Conservation (phyloP, 2,888 invertebrate species). For the Thymelicus lineola region DNA sequence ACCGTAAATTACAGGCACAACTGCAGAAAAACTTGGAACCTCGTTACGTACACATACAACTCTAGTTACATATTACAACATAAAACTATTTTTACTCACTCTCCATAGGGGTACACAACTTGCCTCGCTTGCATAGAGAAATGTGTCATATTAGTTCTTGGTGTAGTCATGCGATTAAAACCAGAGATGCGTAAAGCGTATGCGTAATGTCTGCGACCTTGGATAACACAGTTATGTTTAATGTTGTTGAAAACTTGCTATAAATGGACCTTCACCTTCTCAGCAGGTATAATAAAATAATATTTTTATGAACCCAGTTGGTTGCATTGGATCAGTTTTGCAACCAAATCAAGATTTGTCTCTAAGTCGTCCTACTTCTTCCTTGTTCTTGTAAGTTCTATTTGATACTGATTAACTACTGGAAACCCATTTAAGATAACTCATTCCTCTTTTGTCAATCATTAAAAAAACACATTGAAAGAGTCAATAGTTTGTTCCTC, state of each 20-base stretch:
- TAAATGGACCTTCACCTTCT: neutral
- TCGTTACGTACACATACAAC: neutral
- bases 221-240: neutral
- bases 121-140: constrained; percentile 16
- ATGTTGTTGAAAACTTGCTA: constrained; percentile 12
- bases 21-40: neutral
- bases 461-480: no score
- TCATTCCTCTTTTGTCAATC: no score
- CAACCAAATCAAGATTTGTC: no score
- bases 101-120: neutral
- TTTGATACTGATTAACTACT: no score
- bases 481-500: no score
- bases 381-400: no score
- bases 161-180: constrained; percentile 13
- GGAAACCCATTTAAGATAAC: no score
- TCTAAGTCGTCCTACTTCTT: no score
- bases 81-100: neutral
- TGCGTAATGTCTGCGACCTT: constrained; percentile 22
- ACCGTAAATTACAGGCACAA: neutral
- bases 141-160: constrained; percentile 8
- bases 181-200: constrained; percentile 9
- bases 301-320: neutral
- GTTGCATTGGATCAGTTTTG: neutral
- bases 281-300: neutral
- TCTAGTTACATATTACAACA: neutral